These are phyloP conservation scores for Beroe forskalii DNA, from an alignment of 37 sponge, comb jelly and placozoan genomes.

Conservation along the genomic window DNA sequence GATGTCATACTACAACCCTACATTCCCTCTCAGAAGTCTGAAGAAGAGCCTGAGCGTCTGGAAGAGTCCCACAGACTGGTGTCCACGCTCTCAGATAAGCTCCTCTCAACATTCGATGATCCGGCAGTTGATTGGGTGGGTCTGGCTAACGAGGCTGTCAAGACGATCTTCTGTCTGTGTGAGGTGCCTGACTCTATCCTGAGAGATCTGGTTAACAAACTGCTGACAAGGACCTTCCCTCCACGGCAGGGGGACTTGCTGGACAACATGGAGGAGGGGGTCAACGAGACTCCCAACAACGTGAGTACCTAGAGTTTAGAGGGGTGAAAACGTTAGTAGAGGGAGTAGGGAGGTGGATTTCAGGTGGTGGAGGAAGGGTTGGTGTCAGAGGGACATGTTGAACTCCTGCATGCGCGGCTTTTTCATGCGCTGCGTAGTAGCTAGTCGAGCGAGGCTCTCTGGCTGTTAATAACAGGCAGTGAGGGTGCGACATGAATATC, in stretches of 20 bases:
- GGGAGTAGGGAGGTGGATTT: no score
- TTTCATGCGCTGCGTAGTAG: no score
- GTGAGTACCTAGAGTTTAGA: conserved; percentile 23
- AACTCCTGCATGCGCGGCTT: no score
- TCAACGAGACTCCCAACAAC: background rate
- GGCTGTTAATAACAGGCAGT: no score
- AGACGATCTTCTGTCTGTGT: conserved; percentile 72
- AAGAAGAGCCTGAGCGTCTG: background rate
- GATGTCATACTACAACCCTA: no score
- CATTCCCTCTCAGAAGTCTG: no score
- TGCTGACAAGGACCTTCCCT: conserved; percentile 44
- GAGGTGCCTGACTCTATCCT: conserved; percentile 72
- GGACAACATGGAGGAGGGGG: conserved; percentile 16
- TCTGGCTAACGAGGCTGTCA: conserved; percentile 82
- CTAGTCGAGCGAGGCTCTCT: no score
- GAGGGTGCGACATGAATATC: no score
- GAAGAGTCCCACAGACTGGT: conserved; percentile 1
- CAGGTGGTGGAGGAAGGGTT: no score
- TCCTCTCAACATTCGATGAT: background rate
- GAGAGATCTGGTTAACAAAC: conserved; percentile 67
- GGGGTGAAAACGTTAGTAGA: no score
- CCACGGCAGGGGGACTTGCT: background rate
- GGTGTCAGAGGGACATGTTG: no score
- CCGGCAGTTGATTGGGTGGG: conserved; percentile 72
- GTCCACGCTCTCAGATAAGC: background rate